Conservation (phyloP, 2,113 vertebrate genomes). For the Bos javanicus region DNA sequence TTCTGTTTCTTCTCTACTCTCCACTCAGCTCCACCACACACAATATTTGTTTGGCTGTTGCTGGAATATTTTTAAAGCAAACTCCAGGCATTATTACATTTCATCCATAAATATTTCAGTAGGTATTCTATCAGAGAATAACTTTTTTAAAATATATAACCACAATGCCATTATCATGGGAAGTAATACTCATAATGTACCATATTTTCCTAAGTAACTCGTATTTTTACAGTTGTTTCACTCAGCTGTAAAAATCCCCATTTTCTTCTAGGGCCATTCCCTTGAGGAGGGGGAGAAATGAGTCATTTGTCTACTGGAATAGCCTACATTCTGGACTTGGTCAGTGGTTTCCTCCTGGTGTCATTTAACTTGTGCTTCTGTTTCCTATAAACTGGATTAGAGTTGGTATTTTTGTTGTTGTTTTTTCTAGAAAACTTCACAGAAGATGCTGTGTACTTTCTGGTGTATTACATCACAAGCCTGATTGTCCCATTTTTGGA, state of each 20-base stretch:
- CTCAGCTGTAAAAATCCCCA: neutral
- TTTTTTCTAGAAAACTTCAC: neutral
- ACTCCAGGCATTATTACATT: neutral
- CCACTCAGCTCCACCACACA: neutral
- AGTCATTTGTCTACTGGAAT: neutral
- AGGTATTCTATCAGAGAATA: neutral
- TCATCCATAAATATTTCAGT: neutral
- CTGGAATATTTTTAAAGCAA: constrained; percentile 14
- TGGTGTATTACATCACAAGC: neutral
- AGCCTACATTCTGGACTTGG: neutral
- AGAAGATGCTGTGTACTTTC: neutral
- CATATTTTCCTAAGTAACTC: neutral
- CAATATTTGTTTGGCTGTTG: neutral
- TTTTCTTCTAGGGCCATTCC: neutral
- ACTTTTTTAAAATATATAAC: neutral
- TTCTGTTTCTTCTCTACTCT: neutral
- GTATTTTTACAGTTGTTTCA: neutral
- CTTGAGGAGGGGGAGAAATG: neutral
- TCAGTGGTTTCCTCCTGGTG: neutral
- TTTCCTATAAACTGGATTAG: neutral
- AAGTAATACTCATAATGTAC: neutral
- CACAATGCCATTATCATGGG: neutral
- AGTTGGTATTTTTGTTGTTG: neutral
- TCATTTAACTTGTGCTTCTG: neutral
- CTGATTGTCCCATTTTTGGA: neutral